Percentiles rank a stretch among this genome's conserved stretches.
Conservation (phyloP, 2,113 vertebrate genomes). For the Spea multiplicata region DNA sequence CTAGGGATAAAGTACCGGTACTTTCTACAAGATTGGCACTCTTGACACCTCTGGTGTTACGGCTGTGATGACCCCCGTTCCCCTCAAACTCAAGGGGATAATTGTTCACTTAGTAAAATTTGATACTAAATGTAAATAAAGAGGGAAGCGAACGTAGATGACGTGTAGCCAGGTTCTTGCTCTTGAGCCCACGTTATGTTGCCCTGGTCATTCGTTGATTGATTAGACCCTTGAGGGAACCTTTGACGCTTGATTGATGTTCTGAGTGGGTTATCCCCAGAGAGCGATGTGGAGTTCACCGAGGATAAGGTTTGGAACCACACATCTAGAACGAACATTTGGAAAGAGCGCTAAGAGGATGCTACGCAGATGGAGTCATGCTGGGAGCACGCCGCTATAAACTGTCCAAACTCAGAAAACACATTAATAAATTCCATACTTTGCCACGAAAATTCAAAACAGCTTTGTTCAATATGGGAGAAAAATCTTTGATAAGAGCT, state of each 20-base stretch:
- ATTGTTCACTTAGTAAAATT: no score
- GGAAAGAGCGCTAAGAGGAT: constrained; percentile 14
- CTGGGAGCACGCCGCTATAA: constrained; percentile 52
- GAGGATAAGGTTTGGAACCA: constrained; percentile 22
- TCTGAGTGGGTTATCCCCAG: constrained; percentile 16
- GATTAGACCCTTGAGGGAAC: neutral
- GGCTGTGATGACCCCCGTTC: no score
- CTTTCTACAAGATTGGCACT: no score
- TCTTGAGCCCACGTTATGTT: no score
- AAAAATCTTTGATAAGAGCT: constrained; percentile 45
- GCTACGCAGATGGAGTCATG: constrained; percentile 24
- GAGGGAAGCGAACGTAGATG: no score
- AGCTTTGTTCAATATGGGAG: constrained; percentile 43
- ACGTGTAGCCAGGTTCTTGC: no score
- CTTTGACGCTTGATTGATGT: neutral
- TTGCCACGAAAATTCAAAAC: constrained; percentile 50
- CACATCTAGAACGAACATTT: constrained; percentile 17
- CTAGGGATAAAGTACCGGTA: no score
- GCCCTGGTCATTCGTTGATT: neutral
- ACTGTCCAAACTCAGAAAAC: constrained; percentile 51
- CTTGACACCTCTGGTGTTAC: no score
- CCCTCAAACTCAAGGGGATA: no score
- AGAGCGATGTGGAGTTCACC: constrained; percentile 22
- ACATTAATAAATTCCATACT: constrained; percentile 60
- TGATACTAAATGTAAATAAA: no score